Conservation (phyloP, 2,113 vertebrate genomes). For the Campylomormyrus numenius region DNA sequence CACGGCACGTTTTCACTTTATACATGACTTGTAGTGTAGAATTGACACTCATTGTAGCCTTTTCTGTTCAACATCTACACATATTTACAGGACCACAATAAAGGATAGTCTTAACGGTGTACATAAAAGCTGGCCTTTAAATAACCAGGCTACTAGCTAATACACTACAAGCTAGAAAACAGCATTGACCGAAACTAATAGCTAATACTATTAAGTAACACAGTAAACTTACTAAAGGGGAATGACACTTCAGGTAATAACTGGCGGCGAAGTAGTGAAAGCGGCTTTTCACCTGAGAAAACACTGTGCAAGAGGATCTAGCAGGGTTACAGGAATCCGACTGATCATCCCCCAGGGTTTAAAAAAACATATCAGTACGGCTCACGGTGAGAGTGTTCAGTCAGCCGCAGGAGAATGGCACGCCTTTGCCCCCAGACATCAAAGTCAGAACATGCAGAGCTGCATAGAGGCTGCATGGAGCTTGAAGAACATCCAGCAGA, state of each 20-base stretch:
- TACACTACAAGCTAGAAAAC: neutral
- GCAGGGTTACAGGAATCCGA: neutral
- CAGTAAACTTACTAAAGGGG: neutral
- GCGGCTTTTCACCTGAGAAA: neutral
- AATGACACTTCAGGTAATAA: neutral
- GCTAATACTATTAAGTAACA: neutral
- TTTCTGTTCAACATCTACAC: neutral
- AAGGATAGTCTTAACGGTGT: neutral
- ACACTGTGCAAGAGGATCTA: neutral
- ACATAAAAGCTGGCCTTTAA: neutral
- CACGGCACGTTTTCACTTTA: neutral
- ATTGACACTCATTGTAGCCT: neutral
- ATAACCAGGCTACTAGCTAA: neutral
- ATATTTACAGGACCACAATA: neutral
- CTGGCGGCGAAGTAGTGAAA: neutral
- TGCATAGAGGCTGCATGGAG: neutral
- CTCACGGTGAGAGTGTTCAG: neutral
- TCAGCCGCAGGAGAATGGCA: neutral
- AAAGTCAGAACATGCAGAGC: neutral
- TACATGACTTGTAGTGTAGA: neutral
- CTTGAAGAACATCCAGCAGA: neutral
- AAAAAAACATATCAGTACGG: neutral
- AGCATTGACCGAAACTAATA: neutral
- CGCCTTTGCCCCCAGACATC: neutral
- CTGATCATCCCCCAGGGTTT: neutral